phyloP scores from a whole-genome alignment of 2,113 vertebrate species.

The Spea multiplicata region DNA sequence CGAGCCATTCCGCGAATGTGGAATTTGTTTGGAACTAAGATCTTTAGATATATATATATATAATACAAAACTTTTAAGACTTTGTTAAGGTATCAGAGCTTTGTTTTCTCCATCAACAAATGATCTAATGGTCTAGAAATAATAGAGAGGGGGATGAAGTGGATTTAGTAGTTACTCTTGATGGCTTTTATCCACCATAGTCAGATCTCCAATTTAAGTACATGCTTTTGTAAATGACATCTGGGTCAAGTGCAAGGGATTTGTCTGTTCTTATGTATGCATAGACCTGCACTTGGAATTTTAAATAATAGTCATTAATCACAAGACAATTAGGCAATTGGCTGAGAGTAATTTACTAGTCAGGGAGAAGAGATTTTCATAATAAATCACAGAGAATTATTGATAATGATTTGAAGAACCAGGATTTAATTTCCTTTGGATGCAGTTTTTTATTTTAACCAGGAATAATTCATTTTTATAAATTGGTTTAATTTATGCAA shows the following conservation, averaged over 20 bases:
- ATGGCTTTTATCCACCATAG: neutral
- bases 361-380: slow-evolving; percentile 1
- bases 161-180: neutral
- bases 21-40: neutral
- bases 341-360: slow-evolving; percentile 10
- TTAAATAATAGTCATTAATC: slow-evolving; percentile 38
- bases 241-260: neutral
- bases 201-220: neutral
- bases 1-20: neutral
- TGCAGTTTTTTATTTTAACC: neutral
- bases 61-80: neutral
- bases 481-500: no score
- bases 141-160: neutral
- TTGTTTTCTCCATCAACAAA: neutral
- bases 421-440: neutral
- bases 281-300: slow-evolving; percentile 6
- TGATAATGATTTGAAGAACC: slow-evolving; percentile 1
- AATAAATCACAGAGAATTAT: neutral
- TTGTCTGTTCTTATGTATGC: neutral
- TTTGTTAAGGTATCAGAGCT: neutral
- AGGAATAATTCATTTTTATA: neutral
- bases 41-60: neutral
- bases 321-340: slow-evolving; percentile 22
- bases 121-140: neutral
- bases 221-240: slow-evolving; percentile 6